Percentiles rank a stretch among this genome's conserved stretches.
phyloP scores from a whole-genome alignment of 2,888 invertebrate species.

The Aproaerema taeniolella region DNA sequence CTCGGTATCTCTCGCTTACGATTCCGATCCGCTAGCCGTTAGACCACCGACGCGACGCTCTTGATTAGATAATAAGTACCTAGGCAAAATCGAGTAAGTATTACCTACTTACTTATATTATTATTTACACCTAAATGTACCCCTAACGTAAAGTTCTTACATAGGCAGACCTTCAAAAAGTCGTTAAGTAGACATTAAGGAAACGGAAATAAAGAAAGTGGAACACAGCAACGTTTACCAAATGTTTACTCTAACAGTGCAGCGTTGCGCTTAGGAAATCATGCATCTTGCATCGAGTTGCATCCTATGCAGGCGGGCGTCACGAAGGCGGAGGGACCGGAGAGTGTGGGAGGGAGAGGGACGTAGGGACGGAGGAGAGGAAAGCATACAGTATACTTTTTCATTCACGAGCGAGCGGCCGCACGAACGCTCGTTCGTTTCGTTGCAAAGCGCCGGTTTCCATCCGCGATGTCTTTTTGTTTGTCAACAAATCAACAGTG shows the following conservation, averaged over 20 bases:
- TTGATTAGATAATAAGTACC: no score
- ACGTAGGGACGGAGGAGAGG: slow-evolving; percentile 13
- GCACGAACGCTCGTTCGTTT: slow-evolving; percentile 25
- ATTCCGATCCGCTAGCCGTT: no score
- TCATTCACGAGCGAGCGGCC: slow-evolving; percentile 50
- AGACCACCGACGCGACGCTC: no score
- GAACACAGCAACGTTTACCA: no score
- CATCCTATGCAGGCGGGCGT: not conserved
- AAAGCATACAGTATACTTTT: slow-evolving; percentile 22
- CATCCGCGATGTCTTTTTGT: slow-evolving; percentile 54
- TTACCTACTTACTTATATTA: no score
- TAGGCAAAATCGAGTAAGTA: no score
- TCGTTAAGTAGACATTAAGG: not conserved
- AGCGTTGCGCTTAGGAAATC: not conserved
- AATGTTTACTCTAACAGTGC: not conserved
- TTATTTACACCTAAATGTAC: no score
- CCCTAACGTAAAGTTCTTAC: no score
- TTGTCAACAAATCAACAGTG: slow-evolving; percentile 60
- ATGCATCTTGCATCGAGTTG: slow-evolving; percentile 7
- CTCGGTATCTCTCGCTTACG: no score
- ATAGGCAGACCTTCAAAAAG: no score
- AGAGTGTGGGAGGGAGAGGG: slow-evolving; percentile 13
- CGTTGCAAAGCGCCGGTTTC: slow-evolving; percentile 28
- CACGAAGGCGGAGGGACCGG: not conserved
- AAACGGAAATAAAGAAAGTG: no score